Evolutionary conservation across 2,888 invertebrate species (phyloP).

Genomic region (Nipponacmea schrenckii): DNA sequence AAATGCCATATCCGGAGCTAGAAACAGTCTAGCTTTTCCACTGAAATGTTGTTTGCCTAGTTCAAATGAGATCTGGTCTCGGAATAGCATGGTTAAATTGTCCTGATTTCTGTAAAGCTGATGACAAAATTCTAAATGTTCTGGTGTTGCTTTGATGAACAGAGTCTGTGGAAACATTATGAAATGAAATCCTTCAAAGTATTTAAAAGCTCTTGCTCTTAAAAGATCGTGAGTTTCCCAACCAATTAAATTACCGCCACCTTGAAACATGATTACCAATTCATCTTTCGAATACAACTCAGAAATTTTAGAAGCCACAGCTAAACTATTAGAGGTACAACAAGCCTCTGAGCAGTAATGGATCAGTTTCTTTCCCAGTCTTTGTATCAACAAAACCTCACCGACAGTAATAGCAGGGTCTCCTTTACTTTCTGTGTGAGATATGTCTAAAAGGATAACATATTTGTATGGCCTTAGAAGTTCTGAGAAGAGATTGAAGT

Average conservation of each 20-base stretch:
- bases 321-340: background rate
- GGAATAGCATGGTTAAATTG: background rate
- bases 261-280: slow-evolving; percentile 36
- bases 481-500: slow-evolving; percentile 14
- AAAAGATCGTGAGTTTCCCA: background rate
- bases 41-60: slow-evolving; percentile 16
- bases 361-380: slow-evolving; percentile 22
- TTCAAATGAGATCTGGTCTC: slow-evolving; percentile 12
- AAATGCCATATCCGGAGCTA: slow-evolving; percentile 38
- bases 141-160: background rate
- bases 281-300: slow-evolving; percentile 10
- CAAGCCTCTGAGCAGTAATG: slow-evolving; percentile 7
- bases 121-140: background rate
- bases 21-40: slow-evolving; percentile 11
- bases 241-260: slow-evolving; percentile 32
- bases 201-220: background rate
- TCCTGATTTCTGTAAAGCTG: background rate
- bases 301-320: background rate
- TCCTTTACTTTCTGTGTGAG: slow-evolving; percentile 35
- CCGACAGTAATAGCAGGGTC: slow-evolving; percentile 37
- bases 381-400: slow-evolving; percentile 24
- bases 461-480: slow-evolving; percentile 18
- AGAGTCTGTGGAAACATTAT: background rate
- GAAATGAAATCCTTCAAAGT: background rate
- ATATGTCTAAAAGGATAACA: slow-evolving; percentile 35